A percentile compares a stretch with the other conserved stretches of the same genome.
These are phyloP conservation scores for Actias luna DNA, from an alignment of 2,888 invertebrate genomes.

Conservation along the genomic window DNA sequence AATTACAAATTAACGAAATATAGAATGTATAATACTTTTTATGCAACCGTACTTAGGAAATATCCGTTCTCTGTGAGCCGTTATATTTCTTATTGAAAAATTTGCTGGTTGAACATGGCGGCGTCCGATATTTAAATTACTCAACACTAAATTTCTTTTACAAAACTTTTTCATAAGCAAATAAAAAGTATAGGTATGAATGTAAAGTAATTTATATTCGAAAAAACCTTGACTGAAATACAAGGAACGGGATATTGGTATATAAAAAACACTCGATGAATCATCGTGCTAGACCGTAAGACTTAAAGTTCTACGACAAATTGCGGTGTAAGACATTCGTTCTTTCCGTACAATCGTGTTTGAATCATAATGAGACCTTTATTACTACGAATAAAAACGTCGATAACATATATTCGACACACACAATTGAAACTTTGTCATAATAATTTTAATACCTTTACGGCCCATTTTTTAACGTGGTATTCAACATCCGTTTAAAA, in stretches of 20 bases:
- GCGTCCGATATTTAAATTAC: not conserved
- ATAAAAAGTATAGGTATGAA: not conserved
- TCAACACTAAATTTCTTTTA: not conserved
- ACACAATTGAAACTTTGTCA: too few species aligned
- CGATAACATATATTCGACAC: not conserved
- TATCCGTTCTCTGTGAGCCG: not conserved
- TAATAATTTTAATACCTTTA: too few species aligned
- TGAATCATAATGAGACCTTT: not conserved
- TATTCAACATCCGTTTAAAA: too few species aligned
- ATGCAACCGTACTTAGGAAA: not conserved
- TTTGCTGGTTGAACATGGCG: not conserved
- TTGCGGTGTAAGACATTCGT: not conserved
- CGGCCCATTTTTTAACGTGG: too few species aligned
- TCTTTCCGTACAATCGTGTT: not conserved
- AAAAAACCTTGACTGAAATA: not conserved
- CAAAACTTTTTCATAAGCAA: not conserved
- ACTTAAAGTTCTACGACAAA: not conserved
- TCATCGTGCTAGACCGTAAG: not conserved
- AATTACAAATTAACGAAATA: not conserved
- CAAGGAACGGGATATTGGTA: not conserved
- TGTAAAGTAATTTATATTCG: not conserved
- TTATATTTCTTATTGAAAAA: conserved; percentile 1
- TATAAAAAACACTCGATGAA: not conserved
- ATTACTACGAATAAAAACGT: not conserved
- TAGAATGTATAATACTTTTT: not conserved